Base-by-base conservation (phyloP, 30 jellyfish, hydroid and myxozoan genomes). In the Mastigias papua region DNA sequence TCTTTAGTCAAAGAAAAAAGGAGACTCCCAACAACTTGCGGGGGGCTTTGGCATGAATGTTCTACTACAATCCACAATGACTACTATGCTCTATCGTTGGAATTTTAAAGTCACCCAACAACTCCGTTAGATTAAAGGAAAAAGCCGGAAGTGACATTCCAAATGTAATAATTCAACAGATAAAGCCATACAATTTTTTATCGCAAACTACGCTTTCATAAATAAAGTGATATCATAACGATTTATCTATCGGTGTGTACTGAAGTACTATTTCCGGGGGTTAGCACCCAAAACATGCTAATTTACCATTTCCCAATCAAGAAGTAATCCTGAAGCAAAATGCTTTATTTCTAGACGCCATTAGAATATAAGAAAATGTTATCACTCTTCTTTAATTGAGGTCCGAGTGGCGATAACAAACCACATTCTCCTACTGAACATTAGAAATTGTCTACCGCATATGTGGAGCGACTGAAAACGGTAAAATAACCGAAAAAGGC, bases 341-440 rank as follows among this genome's bases (percentile, higher is more conserved):
- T 2, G 25, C 7, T 21, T 21, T 5, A 54, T 54, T 3, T 19
- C 2, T 54, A 54, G 67, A 54, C 67, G 67, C 67, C 25, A 54
- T 54, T 21, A 54, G 27, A 5, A 19, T 2, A 63, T 63, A 26
- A 63, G 23, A 25, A 19, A 2, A 63, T 63, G 37, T 63, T 63
- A n/a, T 63, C 74, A 63, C 35, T 20, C 2, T 27, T 63, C 35
- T 63, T n/a, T 42, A 2, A 63, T 17, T 1, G 37, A 27, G 22
- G 37, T 2, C 7, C 3, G 46, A 27, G 2, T 13, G 23, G 20
- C 5, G 26, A 63, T 8, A 63, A 26, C 22, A 63, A 63, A 63
- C 74, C 74, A 63, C 74, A 63, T 63, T 63, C n/a, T 27, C 74
- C 23, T 63, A 37, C 74, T 63, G 74, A 17, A 63, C 74, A 15